A percentile compares a stretch with the other conserved stretches of the same genome.
Conservation (phyloP, 1,140 invertebrate genomes). For the Dryas iulia region DNA sequence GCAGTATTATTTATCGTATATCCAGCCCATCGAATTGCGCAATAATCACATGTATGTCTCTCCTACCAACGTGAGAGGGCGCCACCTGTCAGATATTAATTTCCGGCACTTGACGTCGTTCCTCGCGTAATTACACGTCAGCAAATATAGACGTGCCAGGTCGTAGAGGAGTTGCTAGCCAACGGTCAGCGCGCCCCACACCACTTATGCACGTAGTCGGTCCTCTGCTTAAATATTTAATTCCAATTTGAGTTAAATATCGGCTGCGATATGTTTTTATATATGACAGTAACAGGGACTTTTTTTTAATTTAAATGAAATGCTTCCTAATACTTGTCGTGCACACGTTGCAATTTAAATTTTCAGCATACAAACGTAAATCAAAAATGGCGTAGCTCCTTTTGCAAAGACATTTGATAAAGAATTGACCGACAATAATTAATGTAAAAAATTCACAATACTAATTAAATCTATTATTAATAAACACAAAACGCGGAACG, state of each 20-base stretch:
- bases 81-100: slow-evolving; percentile 67
- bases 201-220: slow-evolving; percentile 10
- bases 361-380: no score
- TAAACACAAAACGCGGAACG: no score
- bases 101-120: slow-evolving; percentile 59
- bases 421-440: no score
- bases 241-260: not conserved
- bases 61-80: slow-evolving; percentile 21
- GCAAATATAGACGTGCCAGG: slow-evolving; percentile 44
- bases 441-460: no score
- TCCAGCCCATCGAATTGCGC: not conserved
- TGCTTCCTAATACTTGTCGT: no score
- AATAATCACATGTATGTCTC: slow-evolving; percentile 6
- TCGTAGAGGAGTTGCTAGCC: slow-evolving; percentile 12
- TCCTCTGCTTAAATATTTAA: not conserved
- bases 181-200: slow-evolving; percentile 18
- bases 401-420: no score
- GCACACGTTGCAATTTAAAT: no score
- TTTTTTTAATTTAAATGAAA: not conserved
- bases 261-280: not conserved
- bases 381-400: no score
- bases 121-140: slow-evolving; percentile 48
- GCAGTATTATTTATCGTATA: no score
- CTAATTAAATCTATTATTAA: no score
- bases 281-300: not conserved